These are phyloP conservation scores for Apeira syringaria DNA, from an alignment of 2,888 invertebrate species.

Conservation along the genomic window DNA sequence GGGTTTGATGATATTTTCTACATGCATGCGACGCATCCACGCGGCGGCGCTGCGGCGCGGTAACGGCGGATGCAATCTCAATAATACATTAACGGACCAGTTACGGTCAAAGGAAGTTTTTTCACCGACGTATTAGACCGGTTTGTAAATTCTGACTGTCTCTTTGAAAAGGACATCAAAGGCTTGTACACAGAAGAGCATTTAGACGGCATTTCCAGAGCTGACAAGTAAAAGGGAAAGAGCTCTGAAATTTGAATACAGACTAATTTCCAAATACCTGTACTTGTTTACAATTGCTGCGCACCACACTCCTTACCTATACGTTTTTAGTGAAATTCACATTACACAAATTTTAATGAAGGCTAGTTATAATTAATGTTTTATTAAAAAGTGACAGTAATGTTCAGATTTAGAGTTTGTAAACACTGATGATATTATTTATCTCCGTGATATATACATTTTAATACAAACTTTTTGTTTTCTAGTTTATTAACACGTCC, in stretches of 20 bases:
- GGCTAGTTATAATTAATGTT: no score
- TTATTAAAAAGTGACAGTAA: no score
- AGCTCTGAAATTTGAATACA: constrained; percentile 16
- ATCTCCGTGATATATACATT: no score
- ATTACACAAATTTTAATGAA: no score
- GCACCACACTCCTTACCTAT: no score
- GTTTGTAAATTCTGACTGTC: constrained; percentile 57
- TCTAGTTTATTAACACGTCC: no score
- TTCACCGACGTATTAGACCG: constrained; percentile 52
- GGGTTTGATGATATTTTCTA: constrained; percentile 51
- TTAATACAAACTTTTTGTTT: no score
- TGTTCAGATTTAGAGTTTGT: no score
- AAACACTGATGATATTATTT: no score
- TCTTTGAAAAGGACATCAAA: constrained; percentile 60
- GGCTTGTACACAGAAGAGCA: constrained; percentile 28
- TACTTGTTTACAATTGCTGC: no score
- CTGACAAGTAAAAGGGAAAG: constrained; percentile 12
- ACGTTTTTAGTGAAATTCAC: no score
- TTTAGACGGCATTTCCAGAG: constrained; percentile 29
- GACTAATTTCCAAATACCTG: constrained; percentile 19
- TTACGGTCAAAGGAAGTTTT: constrained; percentile 67
- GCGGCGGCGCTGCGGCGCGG: neutral
- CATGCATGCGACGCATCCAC: constrained; percentile 42
- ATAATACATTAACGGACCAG: constrained; percentile 58
- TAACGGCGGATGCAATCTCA: constrained; percentile 58